Base-by-base conservation (phyloP, 2,797 vertebrate genomes). In the Notolepis coatsorum region DNA sequence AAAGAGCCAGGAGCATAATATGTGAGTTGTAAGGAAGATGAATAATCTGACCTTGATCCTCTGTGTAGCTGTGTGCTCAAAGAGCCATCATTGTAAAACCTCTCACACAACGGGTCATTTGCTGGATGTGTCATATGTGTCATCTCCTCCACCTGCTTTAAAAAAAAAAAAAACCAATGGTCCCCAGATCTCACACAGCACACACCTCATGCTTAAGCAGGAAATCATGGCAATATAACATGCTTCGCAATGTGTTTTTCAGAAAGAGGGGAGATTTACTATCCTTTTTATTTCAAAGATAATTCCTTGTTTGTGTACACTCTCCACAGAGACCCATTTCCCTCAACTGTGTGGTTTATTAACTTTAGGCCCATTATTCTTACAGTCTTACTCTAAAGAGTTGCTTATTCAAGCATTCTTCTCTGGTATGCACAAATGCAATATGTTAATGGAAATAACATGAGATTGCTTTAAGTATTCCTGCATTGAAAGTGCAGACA, bases 101-200 rank as follows among this genome's bases (percentile, higher is more conserved):
- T 62, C 83, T 81, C 83, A 79, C 82, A 87, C 60, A 78, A 73
- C 50, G 58, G 80, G 67, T 78, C 85, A 84, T 90, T 83, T 88
- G 76, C 80, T 79, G 77, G 54, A 71, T 72, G 75, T 90, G 85
- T 88, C 84, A 84, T n/a, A n/a, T n/a, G n/a, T n/a, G n/a, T 73
- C 75, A 43, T 54, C n/a, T 64, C 67, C 55, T 28, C 48, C 57
- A 31, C 50, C 15, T 10, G 28, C 31, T 78, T 90, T 79, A 84
- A 88, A 86, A 88, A 88, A 84, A 85, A 82, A 84, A 47, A 54
- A 17, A 79, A 74, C 65, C 56, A 69, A 43, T 31, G 45, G 64
- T 58, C 57, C 75, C 73, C 61, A 69, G 59, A 70, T 84, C 68
- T 68, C 64, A 62, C 1, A 38, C 24, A 53, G 41, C 28, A 27